phyloP scores from a whole-genome alignment of 2,113 vertebrate species.

The Bubalus kerabau region DNA sequence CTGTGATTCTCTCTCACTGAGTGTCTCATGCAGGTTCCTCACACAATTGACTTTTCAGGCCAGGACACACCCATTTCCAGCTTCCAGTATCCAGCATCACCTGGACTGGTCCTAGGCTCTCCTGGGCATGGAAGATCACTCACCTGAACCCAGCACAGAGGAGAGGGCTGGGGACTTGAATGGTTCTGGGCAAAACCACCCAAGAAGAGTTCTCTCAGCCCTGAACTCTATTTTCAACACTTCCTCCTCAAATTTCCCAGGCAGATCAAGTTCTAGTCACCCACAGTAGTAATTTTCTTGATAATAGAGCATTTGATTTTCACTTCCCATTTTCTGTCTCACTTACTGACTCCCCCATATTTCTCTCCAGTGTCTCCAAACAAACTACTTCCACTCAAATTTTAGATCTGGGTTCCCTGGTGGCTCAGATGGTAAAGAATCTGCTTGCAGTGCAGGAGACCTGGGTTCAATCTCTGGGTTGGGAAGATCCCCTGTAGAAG shows the following conservation, averaged over 20 bases:
- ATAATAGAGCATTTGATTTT: neutral
- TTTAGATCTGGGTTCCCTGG: neutral
- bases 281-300: neutral
- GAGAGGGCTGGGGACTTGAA: neutral
- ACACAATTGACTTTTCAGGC: neutral
- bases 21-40: neutral
- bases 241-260: neutral
- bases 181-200: neutral
- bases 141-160: neutral
- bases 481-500: neutral
- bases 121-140: neutral
- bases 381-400: neutral
- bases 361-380: neutral
- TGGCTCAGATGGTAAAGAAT: neutral
- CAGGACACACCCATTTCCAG: neutral
- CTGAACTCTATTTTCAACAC: neutral
- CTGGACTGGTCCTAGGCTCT: neutral
- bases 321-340: neutral
- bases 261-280: neutral
- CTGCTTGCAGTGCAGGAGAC: neutral
- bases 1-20: neutral
- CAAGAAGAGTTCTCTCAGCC: neutral
- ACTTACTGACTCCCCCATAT: neutral
- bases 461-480: neutral
- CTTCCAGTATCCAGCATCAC: neutral